Evolutionary conservation across 1,140 invertebrate species (phyloP).

Genomic region (Acromyrmex echinatior): DNA sequence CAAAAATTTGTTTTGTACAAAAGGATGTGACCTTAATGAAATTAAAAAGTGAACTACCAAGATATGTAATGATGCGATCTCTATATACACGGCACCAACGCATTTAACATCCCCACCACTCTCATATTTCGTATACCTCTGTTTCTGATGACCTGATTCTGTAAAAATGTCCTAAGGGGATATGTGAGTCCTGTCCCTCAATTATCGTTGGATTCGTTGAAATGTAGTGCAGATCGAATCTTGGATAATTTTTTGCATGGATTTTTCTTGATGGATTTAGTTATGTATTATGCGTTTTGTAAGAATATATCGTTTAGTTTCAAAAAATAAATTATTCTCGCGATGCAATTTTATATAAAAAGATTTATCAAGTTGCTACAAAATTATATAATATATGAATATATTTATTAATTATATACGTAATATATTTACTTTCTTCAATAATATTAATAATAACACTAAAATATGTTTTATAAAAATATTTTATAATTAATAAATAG

Average conservation of each 20-base stretch:
- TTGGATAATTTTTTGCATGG: conserved; percentile 3
- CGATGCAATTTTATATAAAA: background rate
- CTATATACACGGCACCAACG: conserved; percentile 42
- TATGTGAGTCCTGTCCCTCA: background rate
- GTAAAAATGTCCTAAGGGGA: conserved; percentile 34
- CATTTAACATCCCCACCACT: conserved; percentile 25
- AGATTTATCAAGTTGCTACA: background rate
- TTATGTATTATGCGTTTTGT: background rate
- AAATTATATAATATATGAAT: background rate
- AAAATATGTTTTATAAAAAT: background rate
- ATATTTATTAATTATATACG: background rate
- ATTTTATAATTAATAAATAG: background rate
- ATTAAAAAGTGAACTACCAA: conserved; percentile 27
- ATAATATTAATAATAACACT: background rate
- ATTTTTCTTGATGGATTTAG: background rate
- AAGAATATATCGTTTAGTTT: background rate
- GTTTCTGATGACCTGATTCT: conserved; percentile 49
- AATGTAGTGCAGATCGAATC: conserved; percentile 28
- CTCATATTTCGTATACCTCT: background rate
- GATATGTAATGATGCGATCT: conserved; percentile 47
- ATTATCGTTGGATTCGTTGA: background rate
- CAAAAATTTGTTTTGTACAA: conserved; percentile 6
- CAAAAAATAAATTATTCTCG: background rate
- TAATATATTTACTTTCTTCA: background rate
- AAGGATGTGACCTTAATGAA: background rate